A percentile compares a stretch with the other conserved stretches of the same genome.
Conservation (phyloP, 2,113 vertebrate genomes). For the Hippocampus zosterae region DNA sequence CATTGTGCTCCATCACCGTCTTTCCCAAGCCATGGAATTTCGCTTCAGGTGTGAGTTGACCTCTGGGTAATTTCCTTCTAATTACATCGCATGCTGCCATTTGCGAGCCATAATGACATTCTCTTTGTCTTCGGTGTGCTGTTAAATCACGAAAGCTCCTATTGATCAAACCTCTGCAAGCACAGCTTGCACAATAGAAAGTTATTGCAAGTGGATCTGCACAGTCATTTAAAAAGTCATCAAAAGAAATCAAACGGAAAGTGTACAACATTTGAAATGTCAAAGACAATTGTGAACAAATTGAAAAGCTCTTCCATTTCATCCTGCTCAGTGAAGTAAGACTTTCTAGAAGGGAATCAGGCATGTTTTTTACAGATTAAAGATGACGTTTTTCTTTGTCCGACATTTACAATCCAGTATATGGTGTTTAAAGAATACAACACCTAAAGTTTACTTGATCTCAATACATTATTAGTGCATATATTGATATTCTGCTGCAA, state of each 20-base stretch:
- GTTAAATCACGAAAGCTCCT: conserved; percentile 17
- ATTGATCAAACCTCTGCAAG: conserved; percentile 33
- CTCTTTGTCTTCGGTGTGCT: conserved; percentile 25
- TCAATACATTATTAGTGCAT: not conserved
- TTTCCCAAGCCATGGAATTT: conserved; percentile 19
- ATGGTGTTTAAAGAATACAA: not conserved
- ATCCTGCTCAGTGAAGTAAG: conserved; percentile 58
- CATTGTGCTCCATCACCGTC: conserved; percentile 19
- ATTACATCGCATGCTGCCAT: conserved; percentile 43
- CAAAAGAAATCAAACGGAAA: conserved; percentile 15
- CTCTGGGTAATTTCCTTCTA: conserved; percentile 49
- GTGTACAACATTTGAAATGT: conserved; percentile 58
- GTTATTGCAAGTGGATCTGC: conserved; percentile 10
- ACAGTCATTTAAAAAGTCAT: conserved; percentile 18
- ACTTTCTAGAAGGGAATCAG: conserved; percentile 51
- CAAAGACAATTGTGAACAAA: conserved; percentile 56
- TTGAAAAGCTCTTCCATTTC: conserved; percentile 57
- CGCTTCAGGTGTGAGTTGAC: conserved; percentile 55
- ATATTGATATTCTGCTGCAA: not conserved
- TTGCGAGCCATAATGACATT: conserved; percentile 35
- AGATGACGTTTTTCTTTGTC: not conserved
- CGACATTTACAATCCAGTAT: not conserved
- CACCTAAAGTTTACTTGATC: not conserved
- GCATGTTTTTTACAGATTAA: conserved; percentile 35
- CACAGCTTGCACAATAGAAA: not conserved